Evolutionary conservation across 1,140 invertebrate genomes (phyloP).

Genomic region (Maconellicoccus hirsutus): DNA sequence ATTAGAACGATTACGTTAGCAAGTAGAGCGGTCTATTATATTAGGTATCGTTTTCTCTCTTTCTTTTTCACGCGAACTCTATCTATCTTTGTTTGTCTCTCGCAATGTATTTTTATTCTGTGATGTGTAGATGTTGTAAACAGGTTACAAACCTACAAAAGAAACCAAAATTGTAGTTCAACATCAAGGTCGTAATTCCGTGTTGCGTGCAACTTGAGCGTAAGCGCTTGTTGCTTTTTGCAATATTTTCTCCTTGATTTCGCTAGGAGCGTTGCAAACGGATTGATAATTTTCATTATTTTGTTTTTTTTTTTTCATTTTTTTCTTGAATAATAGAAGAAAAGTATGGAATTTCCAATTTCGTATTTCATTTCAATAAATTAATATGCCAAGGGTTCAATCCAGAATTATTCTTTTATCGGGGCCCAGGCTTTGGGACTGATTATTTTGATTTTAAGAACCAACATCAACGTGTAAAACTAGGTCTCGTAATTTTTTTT

Average conservation of each 20-base stretch:
- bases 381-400: too few species aligned
- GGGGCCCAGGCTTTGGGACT: too few species aligned
- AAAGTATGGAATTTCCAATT: too few species aligned
- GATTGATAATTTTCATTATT: neutral
- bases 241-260: neutral
- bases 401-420: too few species aligned
- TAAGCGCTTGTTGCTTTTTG: neutral
- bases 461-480: too few species aligned
- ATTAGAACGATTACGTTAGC: slow-evolving; percentile 19
- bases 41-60: neutral
- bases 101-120: slow-evolving; percentile 4
- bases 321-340: neutral
- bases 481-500: too few species aligned
- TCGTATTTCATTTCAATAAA: too few species aligned
- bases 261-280: neutral
- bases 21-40: slow-evolving; percentile 11
- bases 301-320: neutral
- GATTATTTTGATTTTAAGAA: too few species aligned
- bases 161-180: neutral
- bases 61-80: neutral
- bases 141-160: slow-evolving; percentile 4
- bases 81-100: neutral
- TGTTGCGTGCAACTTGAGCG: neutral
- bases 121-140: slow-evolving; percentile 9
- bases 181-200: neutral